Conservation (phyloP, 2,797 vertebrate species). For the Rachycentron canadum region DNA sequence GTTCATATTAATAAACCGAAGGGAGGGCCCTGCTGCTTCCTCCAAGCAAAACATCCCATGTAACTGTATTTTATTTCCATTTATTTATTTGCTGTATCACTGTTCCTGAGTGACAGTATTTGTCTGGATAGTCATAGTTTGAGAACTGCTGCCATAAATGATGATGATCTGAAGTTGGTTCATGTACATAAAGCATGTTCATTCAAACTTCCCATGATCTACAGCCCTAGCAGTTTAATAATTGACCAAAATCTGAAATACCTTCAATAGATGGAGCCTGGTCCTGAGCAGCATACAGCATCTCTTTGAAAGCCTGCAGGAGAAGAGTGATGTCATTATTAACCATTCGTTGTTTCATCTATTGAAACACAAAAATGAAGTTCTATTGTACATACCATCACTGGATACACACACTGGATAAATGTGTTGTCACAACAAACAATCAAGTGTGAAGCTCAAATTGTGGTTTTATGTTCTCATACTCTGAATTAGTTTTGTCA, state of each 20-base stretch:
- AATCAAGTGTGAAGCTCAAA: no score
- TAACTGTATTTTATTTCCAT: neutral
- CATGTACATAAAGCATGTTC: no score
- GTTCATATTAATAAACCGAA: no score
- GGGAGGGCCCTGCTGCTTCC: neutral
- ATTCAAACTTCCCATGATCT: no score
- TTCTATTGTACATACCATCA: neutral
- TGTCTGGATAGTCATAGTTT: no score
- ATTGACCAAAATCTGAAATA: conserved; percentile 70
- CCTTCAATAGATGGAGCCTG: conserved; percentile 99
- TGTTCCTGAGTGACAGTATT: no score
- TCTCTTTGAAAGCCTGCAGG: conserved; percentile 96
- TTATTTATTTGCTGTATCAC: neutral
- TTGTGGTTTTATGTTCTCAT: neutral
- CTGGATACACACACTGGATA: neutral
- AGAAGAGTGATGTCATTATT: neutral
- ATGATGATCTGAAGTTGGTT: no score
- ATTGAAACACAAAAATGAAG: neutral
- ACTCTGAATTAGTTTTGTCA: no score
- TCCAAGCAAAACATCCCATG: neutral
- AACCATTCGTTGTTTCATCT: neutral
- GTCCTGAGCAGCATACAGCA: conserved; percentile 98
- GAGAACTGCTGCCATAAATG: no score
- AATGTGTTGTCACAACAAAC: neutral
- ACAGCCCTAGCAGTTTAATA: no score